These are phyloP conservation scores for Leptonema lineaticorne DNA, from an alignment of 1,140 invertebrate genomes.

Conservation along the genomic window DNA sequence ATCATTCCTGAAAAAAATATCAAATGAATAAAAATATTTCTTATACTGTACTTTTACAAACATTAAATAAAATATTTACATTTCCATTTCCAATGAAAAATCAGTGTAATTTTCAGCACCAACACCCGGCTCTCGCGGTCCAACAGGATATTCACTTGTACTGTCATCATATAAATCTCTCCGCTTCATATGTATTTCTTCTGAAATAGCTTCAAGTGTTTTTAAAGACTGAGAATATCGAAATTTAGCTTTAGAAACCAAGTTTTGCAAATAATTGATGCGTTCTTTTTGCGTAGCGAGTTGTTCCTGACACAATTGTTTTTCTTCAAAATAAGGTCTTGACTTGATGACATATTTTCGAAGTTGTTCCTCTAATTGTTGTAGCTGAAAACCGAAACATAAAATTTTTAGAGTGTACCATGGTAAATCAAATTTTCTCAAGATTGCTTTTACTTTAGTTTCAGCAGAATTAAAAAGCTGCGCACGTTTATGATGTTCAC, in stretches of 20 bases:
- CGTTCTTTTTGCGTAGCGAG: conserved; percentile 85
- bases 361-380: conserved; percentile 74
- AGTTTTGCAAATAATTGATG: conserved; percentile 77
- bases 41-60: background rate
- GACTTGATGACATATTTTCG: conserved; percentile 78
- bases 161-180: conserved; percentile 50
- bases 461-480: conserved; percentile 75
- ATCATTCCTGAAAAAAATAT: conserved; percentile 25
- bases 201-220: conserved; percentile 87
- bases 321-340: conserved; percentile 92
- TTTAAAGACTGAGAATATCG: conserved; percentile 83
- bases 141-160: conserved; percentile 54
- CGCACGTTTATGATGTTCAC: conserved; percentile 80
- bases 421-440: too few species aligned
- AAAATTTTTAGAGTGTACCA: background rate
- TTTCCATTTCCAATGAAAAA: conserved; percentile 46
- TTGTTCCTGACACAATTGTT: conserved; percentile 86
- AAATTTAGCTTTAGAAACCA: conserved; percentile 77
- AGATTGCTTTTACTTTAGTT: conserved; percentile 72
- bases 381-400: conserved; percentile 49
- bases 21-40: background rate
- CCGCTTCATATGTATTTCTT: conserved; percentile 84
- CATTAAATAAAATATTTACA: conserved; percentile 21
- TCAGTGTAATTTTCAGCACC: conserved; percentile 70
- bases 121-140: conserved; percentile 84